Evolutionary conservation across 1,140 invertebrate genomes (phyloP).

Genomic region (Atta texana): DNA sequence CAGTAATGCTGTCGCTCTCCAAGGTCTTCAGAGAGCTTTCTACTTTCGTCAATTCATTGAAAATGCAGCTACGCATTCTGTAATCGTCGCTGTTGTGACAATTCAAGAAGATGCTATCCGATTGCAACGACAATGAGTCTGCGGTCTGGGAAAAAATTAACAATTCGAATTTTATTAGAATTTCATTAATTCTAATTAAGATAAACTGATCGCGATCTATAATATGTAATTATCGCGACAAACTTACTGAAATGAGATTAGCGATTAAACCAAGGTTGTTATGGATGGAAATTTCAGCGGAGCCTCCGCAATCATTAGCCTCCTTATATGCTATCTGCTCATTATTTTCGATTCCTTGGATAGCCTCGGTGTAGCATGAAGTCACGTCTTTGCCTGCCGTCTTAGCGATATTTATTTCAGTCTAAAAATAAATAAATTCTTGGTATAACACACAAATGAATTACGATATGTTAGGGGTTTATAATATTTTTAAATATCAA

Average conservation of each 20-base stretch:
- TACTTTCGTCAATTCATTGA: background rate
- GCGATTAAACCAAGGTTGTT: slow-evolving; percentile 7
- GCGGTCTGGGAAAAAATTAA: slow-evolving; percentile 28
- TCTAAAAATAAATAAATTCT: slow-evolving; percentile 19
- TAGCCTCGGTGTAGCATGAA: background rate
- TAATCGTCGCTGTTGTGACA: slow-evolving; percentile 18
- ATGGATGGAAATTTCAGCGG: background rate
- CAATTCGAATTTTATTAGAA: background rate
- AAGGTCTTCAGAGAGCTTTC: background rate
- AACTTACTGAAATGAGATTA: background rate
- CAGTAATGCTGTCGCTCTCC: background rate
- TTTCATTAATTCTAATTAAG: background rate
- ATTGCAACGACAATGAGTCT: background rate
- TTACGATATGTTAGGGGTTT: no score
- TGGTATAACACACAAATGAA: background rate
- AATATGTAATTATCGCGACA: background rate
- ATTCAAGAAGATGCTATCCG: background rate
- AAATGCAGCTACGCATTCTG: slow-evolving; percentile 25
- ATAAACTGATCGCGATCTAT: background rate
- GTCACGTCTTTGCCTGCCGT: background rate
- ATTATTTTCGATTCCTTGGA: background rate
- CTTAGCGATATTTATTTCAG: background rate
- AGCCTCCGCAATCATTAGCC: background rate
- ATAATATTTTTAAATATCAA: slow-evolving; percentile 13
- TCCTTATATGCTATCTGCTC: background rate